phyloP scores from a whole-genome alignment of 1,140 invertebrate genomes.

The Hormaphis cornu region DNA sequence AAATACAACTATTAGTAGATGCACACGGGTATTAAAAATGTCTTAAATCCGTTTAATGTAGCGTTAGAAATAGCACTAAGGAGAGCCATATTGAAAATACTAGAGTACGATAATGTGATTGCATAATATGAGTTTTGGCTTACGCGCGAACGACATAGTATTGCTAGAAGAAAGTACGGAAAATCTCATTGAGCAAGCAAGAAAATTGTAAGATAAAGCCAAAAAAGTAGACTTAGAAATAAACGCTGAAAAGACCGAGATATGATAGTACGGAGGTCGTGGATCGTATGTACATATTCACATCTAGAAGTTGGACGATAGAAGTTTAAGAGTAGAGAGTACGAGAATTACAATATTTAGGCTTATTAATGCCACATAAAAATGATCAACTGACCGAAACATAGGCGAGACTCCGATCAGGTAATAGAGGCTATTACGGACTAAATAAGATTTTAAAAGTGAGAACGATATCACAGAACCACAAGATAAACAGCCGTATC shows the following conservation, averaged over 20 bases:
- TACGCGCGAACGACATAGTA: not conserved
- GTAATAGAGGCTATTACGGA: not conserved
- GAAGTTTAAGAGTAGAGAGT: not conserved
- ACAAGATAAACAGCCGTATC: not conserved
- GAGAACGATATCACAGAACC: conserved; percentile 5
- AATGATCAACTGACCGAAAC: not conserved
- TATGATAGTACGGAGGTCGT: not conserved
- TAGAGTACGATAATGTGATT: not conserved
- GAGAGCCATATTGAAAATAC: no score
- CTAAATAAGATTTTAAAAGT: conserved; percentile 10
- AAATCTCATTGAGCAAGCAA: not conserved
- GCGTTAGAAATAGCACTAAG: no score
- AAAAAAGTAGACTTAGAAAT: not conserved
- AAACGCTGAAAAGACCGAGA: not conserved
- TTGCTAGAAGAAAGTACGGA: not conserved
- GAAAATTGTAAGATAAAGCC: not conserved
- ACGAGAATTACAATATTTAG: not conserved
- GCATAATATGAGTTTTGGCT: not conserved
- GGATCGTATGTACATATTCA: not conserved
- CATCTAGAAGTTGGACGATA: not conserved
- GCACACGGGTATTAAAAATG: no score
- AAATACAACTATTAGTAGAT: no score
- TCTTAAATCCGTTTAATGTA: no score
- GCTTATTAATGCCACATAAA: not conserved
- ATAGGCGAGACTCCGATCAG: not conserved